Conservation (phyloP, 2,113 vertebrate genomes). For the Oenanthe melanoleuca region DNA sequence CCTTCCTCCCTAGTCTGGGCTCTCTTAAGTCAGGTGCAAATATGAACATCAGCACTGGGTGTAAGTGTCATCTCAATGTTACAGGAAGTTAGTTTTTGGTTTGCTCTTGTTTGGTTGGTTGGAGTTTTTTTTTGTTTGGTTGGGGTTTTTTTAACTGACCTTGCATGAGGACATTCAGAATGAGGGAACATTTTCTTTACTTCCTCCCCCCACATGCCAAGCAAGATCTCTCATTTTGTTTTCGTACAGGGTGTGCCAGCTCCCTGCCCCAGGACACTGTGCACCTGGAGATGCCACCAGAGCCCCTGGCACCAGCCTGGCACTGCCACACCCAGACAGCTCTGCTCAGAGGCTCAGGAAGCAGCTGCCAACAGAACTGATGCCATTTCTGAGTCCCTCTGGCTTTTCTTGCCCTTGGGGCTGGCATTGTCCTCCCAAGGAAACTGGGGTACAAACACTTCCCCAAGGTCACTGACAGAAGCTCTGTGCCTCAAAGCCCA, state of each 20-base stretch:
- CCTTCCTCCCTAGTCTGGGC: background rate
- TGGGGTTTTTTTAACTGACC: background rate
- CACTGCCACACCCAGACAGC: background rate
- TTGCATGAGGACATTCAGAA: background rate
- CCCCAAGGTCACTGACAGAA: background rate
- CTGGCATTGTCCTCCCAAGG: background rate
- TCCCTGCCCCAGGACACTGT: rapidly evolving
- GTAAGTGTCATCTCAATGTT: background rate
- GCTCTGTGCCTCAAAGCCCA: background rate
- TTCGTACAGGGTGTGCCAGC: background rate
- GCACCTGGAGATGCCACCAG: background rate
- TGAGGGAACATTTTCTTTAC: background rate
- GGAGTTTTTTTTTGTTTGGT: background rate
- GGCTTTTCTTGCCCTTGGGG: background rate
- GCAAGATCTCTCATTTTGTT: background rate
- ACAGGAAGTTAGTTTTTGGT: background rate
- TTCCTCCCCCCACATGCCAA: background rate
- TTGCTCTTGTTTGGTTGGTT: background rate
- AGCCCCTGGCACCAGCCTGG: background rate
- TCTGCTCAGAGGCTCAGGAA: background rate
- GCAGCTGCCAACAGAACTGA: background rate
- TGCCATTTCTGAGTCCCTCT: rapidly evolving
- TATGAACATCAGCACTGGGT: background rate
- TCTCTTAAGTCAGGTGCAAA: background rate
- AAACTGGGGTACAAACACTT: background rate